Evolutionary conservation across 2,797 vertebrate species (phyloP), one percentile per base, ranked within the genome.

Genomic region (Cryptoblepharus egeriae): DNA sequence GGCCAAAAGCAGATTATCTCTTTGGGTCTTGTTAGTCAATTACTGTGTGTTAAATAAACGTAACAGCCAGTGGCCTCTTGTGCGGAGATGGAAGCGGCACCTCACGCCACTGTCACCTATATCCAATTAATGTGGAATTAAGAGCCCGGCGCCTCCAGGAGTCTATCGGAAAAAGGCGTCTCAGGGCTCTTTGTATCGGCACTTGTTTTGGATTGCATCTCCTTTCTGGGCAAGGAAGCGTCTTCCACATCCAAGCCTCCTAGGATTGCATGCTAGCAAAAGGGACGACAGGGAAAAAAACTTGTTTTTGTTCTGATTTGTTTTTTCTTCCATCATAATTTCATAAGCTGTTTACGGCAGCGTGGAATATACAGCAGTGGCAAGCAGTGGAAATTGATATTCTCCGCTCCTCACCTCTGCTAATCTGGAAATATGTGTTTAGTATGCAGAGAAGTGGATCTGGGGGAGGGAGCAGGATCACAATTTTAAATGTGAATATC

Each of bases 111-210:
- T 83, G 90, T 77, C 82, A 92, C 89, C 91, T 83, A 85, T 65
- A 42, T 83, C 87, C 81, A 91, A 91, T 89, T 88, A 84, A 90
- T 83, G 79, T 82, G 79, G 80, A 88, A 90, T 89, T 87, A 86
- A 85, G 80, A 80, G 75, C 67, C 77, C 58, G 60, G 77, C 45
- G 67, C 65, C 77, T 68, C 49, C 28, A n/a, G n/a, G 7, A n/a
- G 63, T 67, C 76, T 49, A 74, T 79, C 5, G 57, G 69, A n/a
- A 26, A 72, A 61, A 65, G 32, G 18, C 16, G 2, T 72, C 49
- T 30, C 32, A 35, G 49, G 4, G 60, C 65, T 35, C 58, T 65
- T 52, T 2, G 37, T 42, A 32, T 65, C 24, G 73, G n/a, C 1
- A 28, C 16, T 24, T 1, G 24, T 49, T 84, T 24, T 52, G 1